Conservation (phyloP, 2,797 vertebrate species). For the Streptopelia turtur region DNA sequence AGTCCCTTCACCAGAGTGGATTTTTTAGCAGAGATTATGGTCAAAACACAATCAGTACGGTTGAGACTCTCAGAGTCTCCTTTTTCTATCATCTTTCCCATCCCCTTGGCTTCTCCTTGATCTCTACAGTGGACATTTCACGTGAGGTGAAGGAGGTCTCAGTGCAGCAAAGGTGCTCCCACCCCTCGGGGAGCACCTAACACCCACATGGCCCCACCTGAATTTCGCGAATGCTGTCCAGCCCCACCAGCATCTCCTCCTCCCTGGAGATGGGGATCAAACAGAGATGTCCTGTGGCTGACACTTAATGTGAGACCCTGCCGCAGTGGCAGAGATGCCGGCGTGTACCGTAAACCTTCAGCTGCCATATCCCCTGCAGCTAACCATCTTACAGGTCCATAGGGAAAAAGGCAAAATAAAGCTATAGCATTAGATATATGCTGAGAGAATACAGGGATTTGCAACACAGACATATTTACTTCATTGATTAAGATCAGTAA, state of each 20-base stretch:
- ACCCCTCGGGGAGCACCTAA: accelerated
- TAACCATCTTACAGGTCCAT: background rate
- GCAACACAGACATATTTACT: background rate
- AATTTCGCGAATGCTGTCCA: accelerated
- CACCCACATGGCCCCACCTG: accelerated
- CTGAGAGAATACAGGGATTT: background rate
- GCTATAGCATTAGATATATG: background rate
- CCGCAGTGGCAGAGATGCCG: background rate
- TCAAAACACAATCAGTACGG: background rate
- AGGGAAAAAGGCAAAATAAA: background rate
- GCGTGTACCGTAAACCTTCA: background rate
- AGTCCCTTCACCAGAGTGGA: background rate
- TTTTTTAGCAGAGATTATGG: background rate
- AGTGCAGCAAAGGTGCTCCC: background rate
- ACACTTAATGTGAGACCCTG: accelerated
- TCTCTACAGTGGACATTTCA: background rate
- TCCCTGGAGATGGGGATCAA: accelerated
- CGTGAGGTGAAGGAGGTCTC: background rate
- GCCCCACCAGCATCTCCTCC: background rate
- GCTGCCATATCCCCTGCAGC: background rate
- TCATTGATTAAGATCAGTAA: background rate
- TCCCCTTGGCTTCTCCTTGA: background rate
- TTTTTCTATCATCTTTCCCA: background rate
- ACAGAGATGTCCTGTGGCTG: background rate
- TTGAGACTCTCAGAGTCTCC: background rate